phyloP scores from a whole-genome alignment of 92 coral and sea anemone species.

The Phenganax subtilis region DNA sequence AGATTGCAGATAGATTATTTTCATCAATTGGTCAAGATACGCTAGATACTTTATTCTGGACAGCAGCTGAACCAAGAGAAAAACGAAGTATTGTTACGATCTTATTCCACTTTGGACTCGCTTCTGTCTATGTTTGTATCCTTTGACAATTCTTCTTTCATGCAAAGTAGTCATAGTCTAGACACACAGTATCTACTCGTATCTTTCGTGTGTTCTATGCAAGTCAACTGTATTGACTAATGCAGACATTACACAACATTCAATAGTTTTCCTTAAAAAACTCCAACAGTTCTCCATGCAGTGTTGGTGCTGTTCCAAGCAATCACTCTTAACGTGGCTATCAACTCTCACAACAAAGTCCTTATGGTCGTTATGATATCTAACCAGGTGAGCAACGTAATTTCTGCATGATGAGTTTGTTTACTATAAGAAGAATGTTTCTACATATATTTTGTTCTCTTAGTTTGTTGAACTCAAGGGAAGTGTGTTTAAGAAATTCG shows the following conservation, averaged over 20 bases:
- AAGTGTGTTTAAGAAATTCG: constrained; percentile 96
- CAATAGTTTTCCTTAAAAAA: constrained; percentile 12
- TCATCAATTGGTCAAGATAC: constrained; percentile 98
- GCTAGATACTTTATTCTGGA: constrained; percentile 90
- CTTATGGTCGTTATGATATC: constrained; percentile 87
- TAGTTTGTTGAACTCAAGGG: constrained; percentile 97
- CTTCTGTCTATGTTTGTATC: constrained; percentile 96
- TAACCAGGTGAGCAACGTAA: constrained; percentile 64
- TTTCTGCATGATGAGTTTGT: not conserved
- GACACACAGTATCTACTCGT: not conserved
- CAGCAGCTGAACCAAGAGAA: constrained; percentile 92
- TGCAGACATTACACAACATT: not conserved
- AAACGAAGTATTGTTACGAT: constrained; percentile 71
- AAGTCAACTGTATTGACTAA: too few relatives aligned
- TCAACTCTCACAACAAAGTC: constrained; percentile 93
- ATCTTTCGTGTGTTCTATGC: not conserved
- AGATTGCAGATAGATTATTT: constrained; percentile 95
- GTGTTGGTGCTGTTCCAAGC: constrained; percentile 86
- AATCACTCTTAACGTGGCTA: constrained; percentile 92
- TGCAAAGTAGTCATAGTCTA: not conserved
- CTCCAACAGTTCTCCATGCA: constrained; percentile 65
- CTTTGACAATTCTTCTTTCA: constrained; percentile 27
- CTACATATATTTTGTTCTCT: not conserved
- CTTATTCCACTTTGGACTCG: constrained; percentile 82
- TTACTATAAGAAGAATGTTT: not conserved